A percentile compares a stretch with the other conserved stretches of the same genome.
Evolutionary conservation across 53 echinoderm and acorn worm genomes (phyloP).

Genomic region (Echinarachnius parma): DNA sequence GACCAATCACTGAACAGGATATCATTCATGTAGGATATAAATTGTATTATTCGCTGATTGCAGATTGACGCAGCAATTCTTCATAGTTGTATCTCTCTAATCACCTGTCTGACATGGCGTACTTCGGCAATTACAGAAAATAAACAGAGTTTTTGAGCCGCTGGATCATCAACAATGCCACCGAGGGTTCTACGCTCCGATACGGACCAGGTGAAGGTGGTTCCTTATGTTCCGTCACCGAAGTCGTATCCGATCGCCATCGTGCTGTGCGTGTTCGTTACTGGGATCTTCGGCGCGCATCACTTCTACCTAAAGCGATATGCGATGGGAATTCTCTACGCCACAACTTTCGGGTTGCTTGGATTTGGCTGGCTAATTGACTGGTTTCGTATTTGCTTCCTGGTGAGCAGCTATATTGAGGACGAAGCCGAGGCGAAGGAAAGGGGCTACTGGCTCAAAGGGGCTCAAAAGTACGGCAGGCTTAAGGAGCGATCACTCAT

Average conservation of each 20-base stretch:
- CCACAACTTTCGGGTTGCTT: slow-evolving; percentile 36
- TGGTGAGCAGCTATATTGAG: slow-evolving; percentile 35
- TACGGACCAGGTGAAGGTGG: slow-evolving; percentile 17
- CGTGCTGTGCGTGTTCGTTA: slow-evolving; percentile 3
- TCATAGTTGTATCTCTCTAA: too few species aligned
- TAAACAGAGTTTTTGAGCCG: too few species aligned
- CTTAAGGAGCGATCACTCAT: slow-evolving; percentile 6
- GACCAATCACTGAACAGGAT: too few species aligned
- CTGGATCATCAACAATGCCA: too few species aligned
- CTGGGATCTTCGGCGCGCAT: slow-evolving; percentile 49
- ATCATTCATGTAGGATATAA: too few species aligned
- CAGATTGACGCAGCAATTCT: too few species aligned
- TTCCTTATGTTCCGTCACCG: neutral
- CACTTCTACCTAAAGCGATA: slow-evolving; percentile 56
- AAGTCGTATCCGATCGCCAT: slow-evolving; percentile 9
- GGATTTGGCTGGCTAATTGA: slow-evolving; percentile 64
- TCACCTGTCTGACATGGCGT: too few species aligned
- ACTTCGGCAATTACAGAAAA: too few species aligned
- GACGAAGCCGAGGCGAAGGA: slow-evolving; percentile 33
- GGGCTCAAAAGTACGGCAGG: neutral
- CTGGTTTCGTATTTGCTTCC: slow-evolving; percentile 48
- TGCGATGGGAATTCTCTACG: slow-evolving; percentile 17
- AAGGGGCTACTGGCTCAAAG: slow-evolving; percentile 13
- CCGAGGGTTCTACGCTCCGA: slow-evolving; percentile 7
- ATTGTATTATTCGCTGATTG: too few species aligned